Evolutionary conservation across 2,113 vertebrate species (phyloP), one percentile per base, ranked within the genome.

Genomic region (Paradisaea rubra): DNA sequence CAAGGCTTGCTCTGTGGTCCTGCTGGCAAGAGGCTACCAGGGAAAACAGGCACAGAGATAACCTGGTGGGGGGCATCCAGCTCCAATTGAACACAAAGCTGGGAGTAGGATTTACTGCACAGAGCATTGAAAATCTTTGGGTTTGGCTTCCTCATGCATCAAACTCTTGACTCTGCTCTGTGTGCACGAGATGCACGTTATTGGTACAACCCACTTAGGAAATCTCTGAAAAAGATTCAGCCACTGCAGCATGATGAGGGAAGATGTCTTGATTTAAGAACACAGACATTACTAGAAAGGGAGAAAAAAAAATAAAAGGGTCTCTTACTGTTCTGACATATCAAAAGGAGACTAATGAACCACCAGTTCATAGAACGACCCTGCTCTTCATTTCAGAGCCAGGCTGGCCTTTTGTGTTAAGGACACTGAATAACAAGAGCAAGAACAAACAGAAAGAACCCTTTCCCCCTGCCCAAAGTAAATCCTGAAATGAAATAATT

Each of bases 401-500:
- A 95, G 95, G 88, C 95, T 91, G 86, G 92, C 91, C 95, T 97
- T 98, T 97, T 96, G 97, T 97, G 93, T 70, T 23, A 94, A 86
- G 88, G 57, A 93, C 91, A 96, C 81, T 65, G 81, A 81, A 96
- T 95, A 96, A 97, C 88, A 97, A 97, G 95, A 95, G 93, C 97
- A 96, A 97, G 95, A 95, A 96, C 95, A 97, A 97, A 97, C 94
- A 96, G 95, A 97, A 97, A 94, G 96, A 97, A 94, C 88, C 95
- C 92, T 95, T 96, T 95, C 95, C 94, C 92, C 89, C 86, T 79
- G 93, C 94, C 95, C 96, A 94, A 97, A 97, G 97, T 83, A 96
- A 97, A 98, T 96, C 96, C 92, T 95, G 95, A 97, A 97, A 97
- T 94, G 97, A 97, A 97, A 96, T 97, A 71, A 91, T 97, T 95